Base-by-base conservation (phyloP, 2,888 invertebrate species). In the Lepidonotus clava region DNA sequence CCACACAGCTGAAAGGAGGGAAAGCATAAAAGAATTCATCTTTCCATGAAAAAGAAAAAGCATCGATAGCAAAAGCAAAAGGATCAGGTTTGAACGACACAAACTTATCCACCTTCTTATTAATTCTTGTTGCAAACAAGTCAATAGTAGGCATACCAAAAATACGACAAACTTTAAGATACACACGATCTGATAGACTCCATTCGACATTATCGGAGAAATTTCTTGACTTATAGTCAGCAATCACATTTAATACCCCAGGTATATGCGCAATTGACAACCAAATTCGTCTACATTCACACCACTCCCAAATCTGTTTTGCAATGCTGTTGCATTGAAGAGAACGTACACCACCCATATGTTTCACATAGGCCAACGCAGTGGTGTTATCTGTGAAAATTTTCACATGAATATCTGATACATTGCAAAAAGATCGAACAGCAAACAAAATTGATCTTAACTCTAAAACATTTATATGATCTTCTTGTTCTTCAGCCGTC, bases 151-250 rank as follows among this genome's bases (percentile, higher is more conserved):
- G 36, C n/a, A 40, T 38, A 6, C 76, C 76, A 36, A 21, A 76
- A 5, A 2, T 2, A 1, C n/a, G 21, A 14, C 36, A 36, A 6
- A 76, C 38, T 76, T 76, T 76, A 2, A 1, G 21, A 76, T 36
- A 76, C 40, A 76, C 6, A 6, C 38, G 34, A 14, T 76, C 76
- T 36, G 21, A n/a, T 18, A 76, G 76, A 18, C 8, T 11, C 76
- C 76, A 76, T 40, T 76, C 76, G 5, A 76, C 21, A n/a, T 76
- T 40, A 34, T 76, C 76, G 1, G 36, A 11, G 24, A 76, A 76
- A 1, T 5, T 28, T 34, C 76, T 76, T n/a, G 38, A 76, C 24
- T 34, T 38, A 4, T 21, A 36, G 38, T 76, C 76, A 4, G 76
- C 76, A 2, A 1, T 0, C 1, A 34, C 38, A 38, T 76, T 76